Evolutionary conservation across 2,113 vertebrate genomes (phyloP), one percentile per base, ranked within the genome.

Genomic region (Thinocorus orbignyianus): DNA sequence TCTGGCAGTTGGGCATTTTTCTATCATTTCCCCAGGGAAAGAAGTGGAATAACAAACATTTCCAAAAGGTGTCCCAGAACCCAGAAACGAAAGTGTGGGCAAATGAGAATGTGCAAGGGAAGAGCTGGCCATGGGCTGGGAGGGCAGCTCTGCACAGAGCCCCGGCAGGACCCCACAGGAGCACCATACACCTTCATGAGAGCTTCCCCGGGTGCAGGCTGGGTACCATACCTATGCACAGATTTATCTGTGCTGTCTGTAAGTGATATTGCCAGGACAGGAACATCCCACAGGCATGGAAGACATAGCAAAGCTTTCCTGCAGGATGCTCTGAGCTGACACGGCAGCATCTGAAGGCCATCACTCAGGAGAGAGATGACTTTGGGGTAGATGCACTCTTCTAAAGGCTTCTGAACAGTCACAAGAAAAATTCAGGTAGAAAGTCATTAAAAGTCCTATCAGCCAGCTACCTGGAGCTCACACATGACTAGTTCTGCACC

Each of bases 31-130:
- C 73, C 41, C 73, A 5, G 25, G 7, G 6, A 65, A 25, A 68
- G n/a, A 58, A 48, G 7, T 5, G 19, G 76, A 30, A 25, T 33
- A 72, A 71, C 35, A 41, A 58, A 12, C 16, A 6, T 58, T 62
- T n/a, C 61, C 79, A 42, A 2, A 6, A 57, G 39, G 28, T 7
- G 26, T 22, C 35, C 18, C 39, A 35, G 52, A 80, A 55, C 5
- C 19, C 81, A 76, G 74, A 30, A 11, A 1, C 1, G 2, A 1
- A 7, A 31, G 12, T 0, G 13, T 2, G 13, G 13, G 11, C 5
- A 11, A n/a, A 33, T 0, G 18, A 31, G 57, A 26, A 31, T 30
- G 33, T 8, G 8, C 6, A 28, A 49, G 41, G 41, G 28, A 44
- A 30, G 20, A 33, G n/a, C 64, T 19, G 19, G 28, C 28, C 22